phyloP scores from a whole-genome alignment of 2,797 vertebrate species.

The Cygnus olor region DNA sequence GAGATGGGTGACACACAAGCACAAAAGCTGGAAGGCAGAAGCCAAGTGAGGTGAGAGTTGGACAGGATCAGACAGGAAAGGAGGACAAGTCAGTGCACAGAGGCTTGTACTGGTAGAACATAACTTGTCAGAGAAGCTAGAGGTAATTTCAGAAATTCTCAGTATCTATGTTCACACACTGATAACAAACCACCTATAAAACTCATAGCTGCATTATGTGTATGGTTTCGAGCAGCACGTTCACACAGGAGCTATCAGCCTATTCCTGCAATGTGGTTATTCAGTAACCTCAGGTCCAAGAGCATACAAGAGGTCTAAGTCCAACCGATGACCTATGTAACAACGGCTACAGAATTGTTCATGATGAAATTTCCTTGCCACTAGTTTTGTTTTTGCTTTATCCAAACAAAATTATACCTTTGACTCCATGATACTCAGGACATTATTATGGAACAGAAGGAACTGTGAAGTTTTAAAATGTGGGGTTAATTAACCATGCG shows the following conservation, averaged over 20 bases:
- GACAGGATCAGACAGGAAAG: slow-evolving; percentile 24
- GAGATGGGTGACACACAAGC: slow-evolving; percentile 3
- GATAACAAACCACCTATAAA: not conserved
- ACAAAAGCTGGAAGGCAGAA: slow-evolving; percentile 26
- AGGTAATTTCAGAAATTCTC: not conserved
- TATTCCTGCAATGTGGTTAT: not conserved
- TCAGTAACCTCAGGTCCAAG: not conserved
- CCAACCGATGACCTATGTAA: not conserved
- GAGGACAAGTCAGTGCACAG: slow-evolving; percentile 6
- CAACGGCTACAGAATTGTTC: not conserved
- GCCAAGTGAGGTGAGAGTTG: slow-evolving; percentile 18
- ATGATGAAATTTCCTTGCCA: not conserved
- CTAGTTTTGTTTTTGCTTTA: not conserved
- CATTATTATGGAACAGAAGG: not conserved
- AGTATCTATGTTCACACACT: not conserved
- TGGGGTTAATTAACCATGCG: not conserved
- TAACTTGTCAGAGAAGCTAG: slow-evolving; percentile 3
- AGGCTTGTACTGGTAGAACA: not conserved
- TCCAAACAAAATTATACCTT: not conserved
- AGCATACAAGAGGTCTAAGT: not conserved
- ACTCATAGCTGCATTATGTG: not conserved
- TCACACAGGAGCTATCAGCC: not conserved
- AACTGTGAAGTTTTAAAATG: not conserved
- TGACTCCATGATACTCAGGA: not conserved
- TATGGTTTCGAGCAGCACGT: not conserved